Percentiles rank a stretch among this genome's conserved stretches.
These are phyloP conservation scores for Andricus quercusramuli DNA, from an alignment of 2,888 invertebrate species.

Conservation along the genomic window DNA sequence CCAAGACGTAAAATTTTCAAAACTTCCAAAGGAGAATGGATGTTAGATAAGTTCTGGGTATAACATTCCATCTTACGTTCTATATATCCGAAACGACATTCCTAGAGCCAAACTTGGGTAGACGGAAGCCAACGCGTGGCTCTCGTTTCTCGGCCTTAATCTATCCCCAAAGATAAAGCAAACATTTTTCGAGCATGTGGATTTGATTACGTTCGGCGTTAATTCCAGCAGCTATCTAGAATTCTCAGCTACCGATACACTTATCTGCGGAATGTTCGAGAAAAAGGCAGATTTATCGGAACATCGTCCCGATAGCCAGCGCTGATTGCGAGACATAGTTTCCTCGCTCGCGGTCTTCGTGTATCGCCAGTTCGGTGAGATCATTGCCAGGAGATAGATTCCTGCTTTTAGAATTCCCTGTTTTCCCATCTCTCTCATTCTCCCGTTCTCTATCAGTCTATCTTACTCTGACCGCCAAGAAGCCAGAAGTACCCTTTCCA, in stretches of 20 bases:
- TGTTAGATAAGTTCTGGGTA: conserved; percentile 10
- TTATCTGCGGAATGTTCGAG: conserved; percentile 29
- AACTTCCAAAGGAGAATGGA: not conserved
- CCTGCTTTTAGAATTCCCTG: conserved; percentile 15
- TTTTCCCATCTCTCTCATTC: not conserved
- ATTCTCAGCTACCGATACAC: conserved; percentile 35
- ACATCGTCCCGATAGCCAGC: conserved; percentile 31
- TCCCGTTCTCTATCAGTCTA: not conserved
- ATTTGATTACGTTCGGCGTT: conserved; percentile 32
- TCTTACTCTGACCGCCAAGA: conserved; percentile 1
- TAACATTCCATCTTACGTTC: not conserved
- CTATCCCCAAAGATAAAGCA: conserved; percentile 7
- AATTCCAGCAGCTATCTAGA: conserved; percentile 36
- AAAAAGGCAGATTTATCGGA: conserved; percentile 24
- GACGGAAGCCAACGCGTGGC: conserved; percentile 16
- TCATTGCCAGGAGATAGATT: conserved; percentile 24
- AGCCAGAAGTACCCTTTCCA: conserved; percentile 12
- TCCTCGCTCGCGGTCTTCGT: conserved; percentile 24
- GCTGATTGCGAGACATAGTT: conserved; percentile 37
- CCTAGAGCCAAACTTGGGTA: not conserved
- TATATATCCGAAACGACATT: conserved; percentile 13
- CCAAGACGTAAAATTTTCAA: not conserved
- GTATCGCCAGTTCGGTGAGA: conserved; percentile 24
- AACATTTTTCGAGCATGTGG: not conserved
- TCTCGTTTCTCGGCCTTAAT: conserved; percentile 19